phyloP scores from a whole-genome alignment of 1,140 invertebrate genomes.

The Cecropterus lyciades region DNA sequence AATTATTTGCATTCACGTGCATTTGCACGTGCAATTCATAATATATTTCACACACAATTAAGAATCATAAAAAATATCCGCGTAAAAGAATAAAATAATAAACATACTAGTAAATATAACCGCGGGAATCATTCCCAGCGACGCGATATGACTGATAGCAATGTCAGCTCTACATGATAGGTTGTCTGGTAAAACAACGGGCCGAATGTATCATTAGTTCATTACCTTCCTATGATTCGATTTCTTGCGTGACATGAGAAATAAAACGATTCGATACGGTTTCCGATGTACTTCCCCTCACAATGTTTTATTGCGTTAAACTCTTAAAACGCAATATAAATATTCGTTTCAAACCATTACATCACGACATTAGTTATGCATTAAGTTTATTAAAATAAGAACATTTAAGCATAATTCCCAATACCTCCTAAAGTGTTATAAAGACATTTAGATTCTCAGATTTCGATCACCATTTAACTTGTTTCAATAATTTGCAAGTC shows the following conservation, averaged over 20 bases:
- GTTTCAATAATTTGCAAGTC: slow-evolving; percentile 16
- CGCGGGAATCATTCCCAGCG: not conserved
- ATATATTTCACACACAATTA: no score
- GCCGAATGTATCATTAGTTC: slow-evolving; percentile 17
- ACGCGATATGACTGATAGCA: slow-evolving; percentile 16
- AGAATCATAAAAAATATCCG: no score
- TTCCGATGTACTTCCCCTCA: slow-evolving; percentile 8
- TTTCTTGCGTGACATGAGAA: slow-evolving; percentile 15
- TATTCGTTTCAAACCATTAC: no score
- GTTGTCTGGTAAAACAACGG: slow-evolving; percentile 16
- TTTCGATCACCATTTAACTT: slow-evolving; percentile 1
- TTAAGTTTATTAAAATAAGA: no score
- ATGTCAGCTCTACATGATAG: slow-evolving; percentile 21
- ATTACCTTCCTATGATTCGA: slow-evolving; percentile 12
- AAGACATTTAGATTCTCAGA: slow-evolving; percentile 18
- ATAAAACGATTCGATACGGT: slow-evolving; percentile 10
- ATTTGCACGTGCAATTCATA: no score
- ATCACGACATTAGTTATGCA: no score
- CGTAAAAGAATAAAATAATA: no score
- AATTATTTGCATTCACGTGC: no score
- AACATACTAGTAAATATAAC: no score
- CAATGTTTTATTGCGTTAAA: not conserved
- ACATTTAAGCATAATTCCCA: no score
- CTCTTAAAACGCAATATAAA: not conserved
- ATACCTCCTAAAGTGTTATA: no score